Percentiles rank a stretch among this genome's conserved stretches.
Conservation (phyloP, 2,888 invertebrate genomes). For the Sarcophaga carnaria region DNA sequence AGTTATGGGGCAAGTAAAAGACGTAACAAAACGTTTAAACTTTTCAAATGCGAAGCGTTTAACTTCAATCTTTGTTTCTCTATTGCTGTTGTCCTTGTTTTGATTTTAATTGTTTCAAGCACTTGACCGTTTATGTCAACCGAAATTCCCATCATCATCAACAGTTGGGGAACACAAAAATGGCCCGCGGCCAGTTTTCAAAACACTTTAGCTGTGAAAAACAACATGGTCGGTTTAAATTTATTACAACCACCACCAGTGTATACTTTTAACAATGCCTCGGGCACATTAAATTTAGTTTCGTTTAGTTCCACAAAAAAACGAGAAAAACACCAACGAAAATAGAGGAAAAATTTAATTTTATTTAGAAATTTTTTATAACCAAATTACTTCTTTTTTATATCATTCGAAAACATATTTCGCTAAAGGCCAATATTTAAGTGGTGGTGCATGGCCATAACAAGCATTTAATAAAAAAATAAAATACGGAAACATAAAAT, state of each 20-base stretch:
- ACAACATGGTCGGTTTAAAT: slow-evolving; percentile 7
- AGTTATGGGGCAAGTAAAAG: too few species aligned
- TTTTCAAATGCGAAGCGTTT: background rate
- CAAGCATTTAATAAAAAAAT: too few species aligned
- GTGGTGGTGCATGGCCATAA: too few species aligned
- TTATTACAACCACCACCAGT: background rate
- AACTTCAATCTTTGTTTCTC: too few species aligned
- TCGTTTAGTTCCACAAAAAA: background rate
- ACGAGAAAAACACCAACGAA: too few species aligned
- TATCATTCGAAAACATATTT: too few species aligned
- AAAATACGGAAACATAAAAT: too few species aligned
- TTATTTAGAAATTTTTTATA: too few species aligned
- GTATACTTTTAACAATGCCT: background rate
- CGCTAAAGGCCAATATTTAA: too few species aligned
- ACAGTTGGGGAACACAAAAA: background rate
- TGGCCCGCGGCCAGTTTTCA: slow-evolving; percentile 15
- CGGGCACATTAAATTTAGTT: background rate
- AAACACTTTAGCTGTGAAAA: slow-evolving; percentile 50
- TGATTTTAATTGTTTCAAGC: background rate
- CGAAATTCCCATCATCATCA: background rate
- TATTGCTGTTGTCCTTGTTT: background rate
- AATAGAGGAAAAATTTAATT: too few species aligned
- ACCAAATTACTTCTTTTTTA: too few species aligned
- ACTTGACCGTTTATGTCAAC: background rate
- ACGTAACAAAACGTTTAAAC: background rate